Evolutionary conservation across 2,888 invertebrate genomes (phyloP).

Genomic region (Auanema freiburgensis): DNA sequence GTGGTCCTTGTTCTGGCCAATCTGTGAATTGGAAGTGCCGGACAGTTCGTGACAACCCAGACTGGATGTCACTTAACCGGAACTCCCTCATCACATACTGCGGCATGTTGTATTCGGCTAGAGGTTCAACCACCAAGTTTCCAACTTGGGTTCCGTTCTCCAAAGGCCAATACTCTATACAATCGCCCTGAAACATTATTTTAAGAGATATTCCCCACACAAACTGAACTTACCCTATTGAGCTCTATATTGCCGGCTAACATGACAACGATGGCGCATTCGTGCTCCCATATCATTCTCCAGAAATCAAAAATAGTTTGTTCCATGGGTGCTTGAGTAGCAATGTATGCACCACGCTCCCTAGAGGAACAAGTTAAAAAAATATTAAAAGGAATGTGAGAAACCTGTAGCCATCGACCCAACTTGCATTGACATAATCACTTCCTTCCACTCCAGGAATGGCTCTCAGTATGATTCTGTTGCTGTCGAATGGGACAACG

Average conservation of each 20-base stretch:
- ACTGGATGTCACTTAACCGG: conserved; percentile 91
- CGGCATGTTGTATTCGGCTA: conserved; percentile 99
- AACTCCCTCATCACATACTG: conserved; percentile 98
- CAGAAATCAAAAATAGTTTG: conserved; percentile 98
- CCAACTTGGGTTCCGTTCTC: conserved; percentile 73
- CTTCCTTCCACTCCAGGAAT: conserved; percentile 69
- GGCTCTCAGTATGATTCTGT: conserved; percentile 66
- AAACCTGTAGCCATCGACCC: conserved; percentile 78
- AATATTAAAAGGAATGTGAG: background rate
- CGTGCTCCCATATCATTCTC: conserved; percentile 99
- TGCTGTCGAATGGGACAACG: conserved; percentile 94
- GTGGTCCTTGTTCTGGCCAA: conserved; percentile 74
- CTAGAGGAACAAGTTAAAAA: conserved; percentile 21
- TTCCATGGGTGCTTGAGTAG: conserved; percentile 93
- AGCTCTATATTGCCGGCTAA: conserved; percentile 66
- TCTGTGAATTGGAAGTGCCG: conserved; percentile 82
- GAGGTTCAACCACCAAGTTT: conserved; percentile 97
- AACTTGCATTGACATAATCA: conserved; percentile 97
- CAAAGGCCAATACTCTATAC: conserved; percentile 98
- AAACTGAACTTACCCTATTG: conserved; percentile 12
- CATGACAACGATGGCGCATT: conserved; percentile 98
- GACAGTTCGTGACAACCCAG: conserved; percentile 91
- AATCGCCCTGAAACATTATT: conserved; percentile 79
- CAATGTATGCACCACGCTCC: conserved; percentile 86
- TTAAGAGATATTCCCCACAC: background rate